Conservation (phyloP, 1,140 invertebrate genomes). For the Macrobrachium nipponense region DNA sequence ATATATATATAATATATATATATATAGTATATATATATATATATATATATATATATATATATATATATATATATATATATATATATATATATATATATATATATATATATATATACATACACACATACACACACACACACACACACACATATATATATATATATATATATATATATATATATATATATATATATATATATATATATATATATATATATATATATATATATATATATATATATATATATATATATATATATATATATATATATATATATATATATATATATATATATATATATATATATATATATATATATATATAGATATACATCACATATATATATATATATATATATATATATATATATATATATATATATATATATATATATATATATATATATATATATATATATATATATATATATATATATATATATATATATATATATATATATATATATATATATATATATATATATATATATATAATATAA, state of each 20-base stretch:
- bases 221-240: not conserved
- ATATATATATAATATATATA: too few relatives aligned
- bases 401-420: not conserved
- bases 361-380: not conserved
- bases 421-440: not conserved
- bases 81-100: not conserved
- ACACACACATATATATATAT: conserved; percentile 1
- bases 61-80: too few relatives aligned
- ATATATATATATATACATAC: not conserved
- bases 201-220: not conserved
- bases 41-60: too few relatives aligned
- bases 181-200: not conserved
- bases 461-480: not conserved
- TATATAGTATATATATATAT: too few relatives aligned
- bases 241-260: not conserved
- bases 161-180: conserved; percentile 11
- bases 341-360: too few relatives aligned
- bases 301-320: not conserved
- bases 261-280: too few relatives aligned
- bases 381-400: not conserved
- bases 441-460: not conserved
- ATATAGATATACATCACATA: too few relatives aligned
- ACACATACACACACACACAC: not conserved
- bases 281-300: not conserved
- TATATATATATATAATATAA: too few relatives aligned